Evolutionary conservation across 2,888 invertebrate species (phyloP), one percentile per base, ranked within the genome.

Genomic region (Stegophylla sp.): DNA sequence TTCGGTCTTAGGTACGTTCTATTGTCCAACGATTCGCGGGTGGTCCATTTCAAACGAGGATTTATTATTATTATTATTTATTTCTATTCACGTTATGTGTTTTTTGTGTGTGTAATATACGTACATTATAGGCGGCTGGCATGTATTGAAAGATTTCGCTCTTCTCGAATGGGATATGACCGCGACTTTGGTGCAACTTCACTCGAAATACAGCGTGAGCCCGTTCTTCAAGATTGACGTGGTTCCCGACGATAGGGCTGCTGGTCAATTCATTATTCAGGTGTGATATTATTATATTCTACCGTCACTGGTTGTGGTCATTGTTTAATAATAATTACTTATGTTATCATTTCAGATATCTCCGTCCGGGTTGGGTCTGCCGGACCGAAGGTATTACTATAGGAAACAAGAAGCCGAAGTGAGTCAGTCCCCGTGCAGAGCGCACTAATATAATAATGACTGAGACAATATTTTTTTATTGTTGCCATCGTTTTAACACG

Each of bases 181-280:
- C 51, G 82, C 84, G 48, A 85, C 88, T 12, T 84, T 89, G 48
- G 85, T 85, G 53, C 85, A 86, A 12, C 85, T 90, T 1, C 89
- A 89, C 59, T 86, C 88, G 1, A 85, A 87, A 63, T 88, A 88
- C 83, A 88, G 88, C 26, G 88, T 88, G 1, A 86, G 87, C 4
- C 88, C 89, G 0, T 90, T 88, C 85, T 89, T 90, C 85, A 86
- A 87, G 83, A 86, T 90, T 20, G 85, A 87, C 23, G 89, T 90
- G 15, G 88, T 88, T 56, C 88, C 89, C 1, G 88, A 89, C 85
- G 88, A 89, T 1, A 85, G 85, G 63, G 84, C 86, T 75, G 87
- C 88, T 1, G 86, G 86, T 3, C 86, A 86, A 71, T 88, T 88
- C 83, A 88, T 88, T 79, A 89, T 90, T 76, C 86, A 87, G 85